Percentiles rank a stretch among this genome's conserved stretches.
Evolutionary conservation across 2,797 vertebrate species (phyloP).

Genomic region (Florisuga fusca): DNA sequence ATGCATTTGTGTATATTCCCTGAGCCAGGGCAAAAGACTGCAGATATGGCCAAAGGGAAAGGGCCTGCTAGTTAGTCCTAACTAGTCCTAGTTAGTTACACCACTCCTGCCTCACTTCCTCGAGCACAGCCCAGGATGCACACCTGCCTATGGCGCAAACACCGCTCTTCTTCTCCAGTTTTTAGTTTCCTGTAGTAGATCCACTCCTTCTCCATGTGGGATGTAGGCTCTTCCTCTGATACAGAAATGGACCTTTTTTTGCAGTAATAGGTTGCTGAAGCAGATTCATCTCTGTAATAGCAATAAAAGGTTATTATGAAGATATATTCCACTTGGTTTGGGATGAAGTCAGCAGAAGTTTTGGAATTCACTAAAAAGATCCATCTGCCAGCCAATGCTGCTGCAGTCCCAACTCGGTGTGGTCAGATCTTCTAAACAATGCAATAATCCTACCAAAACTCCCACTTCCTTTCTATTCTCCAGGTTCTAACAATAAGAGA

Average conservation of each 20-base stretch:
- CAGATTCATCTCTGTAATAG: slow-evolving; percentile 87
- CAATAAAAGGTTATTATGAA: background rate
- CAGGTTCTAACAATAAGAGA: background rate
- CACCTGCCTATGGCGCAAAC: slow-evolving; percentile 89
- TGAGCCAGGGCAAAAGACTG: background rate
- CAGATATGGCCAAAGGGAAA: background rate
- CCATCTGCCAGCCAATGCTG: background rate
- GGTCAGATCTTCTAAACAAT: background rate
- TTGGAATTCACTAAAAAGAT: background rate
- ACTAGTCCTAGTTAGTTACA: no score
- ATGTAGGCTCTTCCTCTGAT: slow-evolving; percentile 3
- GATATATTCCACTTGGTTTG: background rate
- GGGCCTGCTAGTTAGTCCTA: background rate
- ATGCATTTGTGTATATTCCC: background rate
- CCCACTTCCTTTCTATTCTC: background rate
- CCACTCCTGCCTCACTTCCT: background rate
- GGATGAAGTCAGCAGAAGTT: background rate
- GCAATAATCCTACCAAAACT: background rate
- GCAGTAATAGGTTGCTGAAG: slow-evolving; percentile 90
- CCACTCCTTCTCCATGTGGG: slow-evolving; percentile 84
- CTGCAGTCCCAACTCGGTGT: background rate
- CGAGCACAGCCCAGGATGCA: background rate
- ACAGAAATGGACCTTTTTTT: slow-evolving; percentile 73
- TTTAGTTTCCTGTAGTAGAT: slow-evolving; percentile 86
- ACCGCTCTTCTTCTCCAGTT: slow-evolving; percentile 81